Base-by-base conservation (phyloP, 2,797 vertebrate genomes). In the Philypnodon macrostomus region DNA sequence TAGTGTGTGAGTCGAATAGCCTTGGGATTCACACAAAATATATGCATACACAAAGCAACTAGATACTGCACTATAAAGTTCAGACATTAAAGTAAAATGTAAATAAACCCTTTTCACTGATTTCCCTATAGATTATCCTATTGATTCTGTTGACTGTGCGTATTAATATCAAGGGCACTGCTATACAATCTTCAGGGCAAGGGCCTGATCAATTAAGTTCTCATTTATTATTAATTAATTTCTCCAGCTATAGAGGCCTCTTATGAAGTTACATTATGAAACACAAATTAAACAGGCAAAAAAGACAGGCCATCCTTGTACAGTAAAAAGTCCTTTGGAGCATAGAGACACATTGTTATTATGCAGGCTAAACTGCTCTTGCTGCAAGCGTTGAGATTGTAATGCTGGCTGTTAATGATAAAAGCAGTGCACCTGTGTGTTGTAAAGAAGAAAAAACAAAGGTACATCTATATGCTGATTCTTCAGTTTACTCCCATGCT, bases 161-260 rank as follows among this genome's bases (percentile, higher is more conserved):
- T 72, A 80, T 85, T 76, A 77, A 72, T 76, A 80, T 65, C 76
- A 72, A 63, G 54, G 63, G 45, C 35, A 7, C 42, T 40, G 73
- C 59, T 51, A 80, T 38, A 62, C 66, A 75, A 74, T 81, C 63
- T 68, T 51, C 53, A 50, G 56, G 23, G 44, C 50, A 67, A 37
- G 64, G 40, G 32, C 51, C 51, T 67, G 62, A 86, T 84, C 77
- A 83, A 84, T 85, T 79, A 77, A 68, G 50, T 51, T 53, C 62
- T 78, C 72, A 85, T 84, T 63, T 69, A 82, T 81, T 67, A 80
- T 85, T 85, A 68, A 84, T 58, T 79, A 49, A 79, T 70, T 70
- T 65, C 38, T 47, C 53, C 35, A 29, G 44, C 52, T 42, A 42
- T 54, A 21, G 47, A 67, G 47, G 32, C 26, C 18, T 24, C 50